Percentiles rank a stretch among this genome's conserved stretches.
These are phyloP conservation scores for Knipowitschia caucasica DNA, from an alignment of 2,797 vertebrate species.

Conservation along the genomic window DNA sequence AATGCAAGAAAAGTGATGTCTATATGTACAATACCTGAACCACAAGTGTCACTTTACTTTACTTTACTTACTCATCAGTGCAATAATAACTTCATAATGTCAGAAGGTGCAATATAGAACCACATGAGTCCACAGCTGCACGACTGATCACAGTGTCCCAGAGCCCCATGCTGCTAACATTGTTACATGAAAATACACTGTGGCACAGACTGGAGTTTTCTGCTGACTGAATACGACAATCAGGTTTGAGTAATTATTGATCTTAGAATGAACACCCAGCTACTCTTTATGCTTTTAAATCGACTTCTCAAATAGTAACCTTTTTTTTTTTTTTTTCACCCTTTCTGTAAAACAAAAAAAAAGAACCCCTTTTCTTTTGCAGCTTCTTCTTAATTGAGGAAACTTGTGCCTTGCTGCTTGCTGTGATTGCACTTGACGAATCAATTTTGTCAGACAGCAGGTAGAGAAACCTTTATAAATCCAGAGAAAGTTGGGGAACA, in stretches of 20 bases:
- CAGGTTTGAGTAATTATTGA: not conserved
- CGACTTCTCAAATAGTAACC: not conserved
- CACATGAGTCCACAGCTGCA: no score
- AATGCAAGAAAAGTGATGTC: no score
- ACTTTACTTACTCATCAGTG: no score
- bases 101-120: no score
- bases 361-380: not conserved
- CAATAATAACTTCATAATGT: no score
- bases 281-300: not conserved
- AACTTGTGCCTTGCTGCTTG: conserved; percentile 16
- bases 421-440: conserved; percentile 16
- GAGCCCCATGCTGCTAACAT: no score
- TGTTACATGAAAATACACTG: no score
- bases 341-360: no score
- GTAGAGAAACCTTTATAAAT: conserved; percentile 15
- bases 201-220: not conserved
- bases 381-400: not conserved
- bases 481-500: conserved; percentile 13
- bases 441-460: conserved; percentile 12
- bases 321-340: not conserved
- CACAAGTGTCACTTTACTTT: no score
- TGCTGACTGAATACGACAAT: not conserved
- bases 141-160: no score
- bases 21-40: no score
- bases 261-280: not conserved